Evolutionary conservation across 2,797 vertebrate species (phyloP).

Genomic region (Spatula versicolor): DNA sequence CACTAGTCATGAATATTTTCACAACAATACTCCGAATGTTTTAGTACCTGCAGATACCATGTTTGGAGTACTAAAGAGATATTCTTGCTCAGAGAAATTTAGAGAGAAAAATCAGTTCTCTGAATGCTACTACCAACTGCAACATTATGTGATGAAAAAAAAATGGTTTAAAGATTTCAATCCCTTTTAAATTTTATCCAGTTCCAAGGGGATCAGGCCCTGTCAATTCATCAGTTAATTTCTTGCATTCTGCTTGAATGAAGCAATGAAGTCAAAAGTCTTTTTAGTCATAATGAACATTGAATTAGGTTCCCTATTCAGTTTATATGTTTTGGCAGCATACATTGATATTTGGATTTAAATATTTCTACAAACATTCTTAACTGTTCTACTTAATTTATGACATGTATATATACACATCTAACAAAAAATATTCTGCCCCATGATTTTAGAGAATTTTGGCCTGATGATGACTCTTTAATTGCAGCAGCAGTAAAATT

Average conservation of each 20-base stretch:
- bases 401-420: not conserved
- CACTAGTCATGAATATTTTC: conserved; percentile 32
- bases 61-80: not conserved
- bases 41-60: not conserved
- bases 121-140: not conserved
- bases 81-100: not conserved
- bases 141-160: not conserved
- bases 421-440: not conserved
- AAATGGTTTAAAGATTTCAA: not conserved
- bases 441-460: not conserved
- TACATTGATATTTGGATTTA: not conserved
- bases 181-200: not conserved
- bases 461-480: not conserved
- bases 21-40: conserved; percentile 28
- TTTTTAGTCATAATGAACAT: not conserved
- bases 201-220: not conserved
- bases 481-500: conserved; percentile 45
- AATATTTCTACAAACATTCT: not conserved
- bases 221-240: not conserved
- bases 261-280: not conserved
- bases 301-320: not conserved
- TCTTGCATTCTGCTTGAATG: not conserved
- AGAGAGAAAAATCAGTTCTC: not conserved
- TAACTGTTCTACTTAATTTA: not conserved
- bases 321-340: not conserved